Conservation (phyloP, 2,888 invertebrate species). For the Synanthedon myopaeformis region DNA sequence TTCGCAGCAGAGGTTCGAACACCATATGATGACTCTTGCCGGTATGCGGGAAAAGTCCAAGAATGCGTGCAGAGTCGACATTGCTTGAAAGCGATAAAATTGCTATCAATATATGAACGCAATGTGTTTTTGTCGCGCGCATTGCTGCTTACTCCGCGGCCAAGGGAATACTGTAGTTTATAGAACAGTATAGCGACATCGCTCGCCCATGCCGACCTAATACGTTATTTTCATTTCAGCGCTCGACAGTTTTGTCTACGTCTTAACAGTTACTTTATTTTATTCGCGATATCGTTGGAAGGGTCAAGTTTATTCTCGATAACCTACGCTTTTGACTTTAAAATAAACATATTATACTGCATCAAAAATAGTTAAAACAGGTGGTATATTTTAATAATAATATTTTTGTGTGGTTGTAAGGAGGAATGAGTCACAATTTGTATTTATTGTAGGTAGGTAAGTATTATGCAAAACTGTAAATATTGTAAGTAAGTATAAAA, state of each 20-base stretch:
- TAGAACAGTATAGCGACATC: conserved; percentile 2
- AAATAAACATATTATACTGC: no score
- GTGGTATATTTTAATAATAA: no score
- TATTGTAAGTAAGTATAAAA: no score
- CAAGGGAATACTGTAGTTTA: conserved; percentile 10
- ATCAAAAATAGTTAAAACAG: no score
- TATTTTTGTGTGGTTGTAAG: no score
- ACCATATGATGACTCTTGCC: conserved; percentile 75
- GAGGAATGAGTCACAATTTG: no score
- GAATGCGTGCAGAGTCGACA: conserved; percentile 52
- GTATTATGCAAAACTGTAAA: no score
- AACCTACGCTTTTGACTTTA: no score
- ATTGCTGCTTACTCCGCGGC: conserved; percentile 9
- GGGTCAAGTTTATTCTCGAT: no score
- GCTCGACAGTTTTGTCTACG: conserved; percentile 11
- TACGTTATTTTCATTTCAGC: conserved; percentile 23
- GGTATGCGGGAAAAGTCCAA: conserved; percentile 71
- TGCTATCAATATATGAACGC: conserved; percentile 15
- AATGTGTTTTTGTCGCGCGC: conserved; percentile 28
- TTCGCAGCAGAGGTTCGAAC: conserved; percentile 66
- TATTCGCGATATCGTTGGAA: no score
- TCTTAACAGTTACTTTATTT: not conserved
- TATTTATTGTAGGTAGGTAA: no score
- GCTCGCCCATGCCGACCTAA: conserved; percentile 4
- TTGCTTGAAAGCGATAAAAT: conserved; percentile 24